Percentiles rank a stretch among this genome's conserved stretches.
These are phyloP conservation scores for Spongilla lacustris DNA, from an alignment of 37 sponge, comb jelly and placozoan genomes.

Conservation along the genomic window DNA sequence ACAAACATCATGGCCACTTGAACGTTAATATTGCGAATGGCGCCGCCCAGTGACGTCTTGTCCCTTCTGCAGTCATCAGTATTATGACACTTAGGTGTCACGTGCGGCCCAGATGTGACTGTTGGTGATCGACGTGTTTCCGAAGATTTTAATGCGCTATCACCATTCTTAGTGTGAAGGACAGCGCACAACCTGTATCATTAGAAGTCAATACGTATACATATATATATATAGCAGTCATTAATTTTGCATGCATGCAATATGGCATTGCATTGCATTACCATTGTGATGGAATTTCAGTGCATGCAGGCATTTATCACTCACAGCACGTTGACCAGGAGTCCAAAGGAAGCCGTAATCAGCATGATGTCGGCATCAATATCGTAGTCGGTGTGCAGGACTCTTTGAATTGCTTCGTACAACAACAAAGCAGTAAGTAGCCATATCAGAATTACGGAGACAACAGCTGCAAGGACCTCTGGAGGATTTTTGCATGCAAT, in stretches of 20 bases:
- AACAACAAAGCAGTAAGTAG: constrained; percentile 80
- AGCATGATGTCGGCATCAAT: constrained; percentile 88
- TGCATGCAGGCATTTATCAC: too few relatives aligned
- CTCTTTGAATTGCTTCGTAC: constrained; percentile 76
- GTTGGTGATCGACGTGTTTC: too few relatives aligned
- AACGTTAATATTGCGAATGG: background rate
- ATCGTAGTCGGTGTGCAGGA: constrained; percentile 46
- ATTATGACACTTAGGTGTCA: too few relatives aligned
- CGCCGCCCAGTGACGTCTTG: too few relatives aligned
- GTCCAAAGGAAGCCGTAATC: constrained; percentile 72
- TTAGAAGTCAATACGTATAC: too few relatives aligned
- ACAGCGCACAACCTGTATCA: background rate
- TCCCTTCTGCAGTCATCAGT: background rate
- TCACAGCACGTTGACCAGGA: constrained; percentile 82
- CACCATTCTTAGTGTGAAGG: background rate
- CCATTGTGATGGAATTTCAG: too few relatives aligned
- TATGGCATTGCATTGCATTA: too few relatives aligned
- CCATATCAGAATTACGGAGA: constrained; percentile 73
- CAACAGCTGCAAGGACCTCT: background rate
- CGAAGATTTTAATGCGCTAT: too few relatives aligned
- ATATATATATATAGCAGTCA: too few relatives aligned
- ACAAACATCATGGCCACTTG: background rate
- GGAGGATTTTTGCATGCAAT: background rate
- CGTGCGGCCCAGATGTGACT: too few relatives aligned
- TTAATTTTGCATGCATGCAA: too few relatives aligned